Base-by-base conservation (phyloP, 2,888 invertebrate genomes). In the Drosophila nigricruria region DNA sequence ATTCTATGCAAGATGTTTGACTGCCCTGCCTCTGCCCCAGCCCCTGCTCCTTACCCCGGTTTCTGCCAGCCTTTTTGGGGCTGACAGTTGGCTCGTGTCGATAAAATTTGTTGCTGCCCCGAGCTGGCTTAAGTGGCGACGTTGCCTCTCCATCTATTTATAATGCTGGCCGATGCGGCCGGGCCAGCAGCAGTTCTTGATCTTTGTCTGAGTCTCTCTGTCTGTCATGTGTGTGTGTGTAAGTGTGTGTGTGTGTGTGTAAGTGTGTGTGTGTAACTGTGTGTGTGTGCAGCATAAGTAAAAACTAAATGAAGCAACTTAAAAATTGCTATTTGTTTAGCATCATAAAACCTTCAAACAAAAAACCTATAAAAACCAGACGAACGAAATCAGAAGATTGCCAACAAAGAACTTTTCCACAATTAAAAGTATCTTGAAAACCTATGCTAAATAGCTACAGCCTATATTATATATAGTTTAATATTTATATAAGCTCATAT, bases 81-180 rank as follows among this genome's bases (percentile, higher is more conserved):
- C 83, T 84, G 84, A 85, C 84, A 84, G 84, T 84, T 84, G 84
- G 84, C 88, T 88, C 88, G 88, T 85, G 87, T 86, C 86, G 88
- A 86, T 86, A 88, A 80, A 88, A 88, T 74, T 70, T 77, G 74
- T 53, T 43, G 73, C 75, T 80, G 73, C 72, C 66, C 61, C 78
- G 74, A 78, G 79, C 69, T 77, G 79, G 81, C 77, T 82, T 81
- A 81, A 81, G 81, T 82, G 82, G 78, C 75, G 36, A 73, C 70
- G 78, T 65, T 70, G 62, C 62, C 57, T 74, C 57, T 74, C 74
- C 66, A 74, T 77, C 83, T 83, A 83, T 83, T 87, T 83, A 71
- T 77, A 73, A 65, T 67, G 80, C 68, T 56, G 76, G 57, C 79
- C 77, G 73, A 54, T 77, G 78, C 81, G 66, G 64, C 75, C 76